These are phyloP conservation scores for Bolinopsis microptera DNA, from an alignment of 37 sponge, comb jelly and placozoan genomes.

Conservation along the genomic window DNA sequence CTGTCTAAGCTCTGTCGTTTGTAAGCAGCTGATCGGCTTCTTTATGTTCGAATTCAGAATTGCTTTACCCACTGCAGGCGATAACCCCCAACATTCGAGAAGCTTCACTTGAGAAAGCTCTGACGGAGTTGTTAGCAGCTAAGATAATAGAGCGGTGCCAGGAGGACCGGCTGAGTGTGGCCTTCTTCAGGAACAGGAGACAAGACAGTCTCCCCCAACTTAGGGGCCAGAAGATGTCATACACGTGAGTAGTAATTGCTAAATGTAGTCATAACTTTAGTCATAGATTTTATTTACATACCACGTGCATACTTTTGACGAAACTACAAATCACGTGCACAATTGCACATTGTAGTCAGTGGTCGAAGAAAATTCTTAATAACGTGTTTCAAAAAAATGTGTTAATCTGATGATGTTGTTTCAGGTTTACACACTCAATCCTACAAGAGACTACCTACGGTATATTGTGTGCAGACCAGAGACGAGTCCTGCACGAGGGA, in stretches of 20 bases:
- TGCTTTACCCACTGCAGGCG: no score
- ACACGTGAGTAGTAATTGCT: conserved; percentile 37
- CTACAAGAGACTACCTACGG: conserved; percentile 82
- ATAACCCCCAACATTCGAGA: conserved; percentile 58
- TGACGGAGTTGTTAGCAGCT: conserved; percentile 38
- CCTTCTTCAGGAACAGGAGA: conserved; percentile 63
- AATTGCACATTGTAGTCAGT: no score
- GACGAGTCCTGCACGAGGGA: conserved; percentile 74
- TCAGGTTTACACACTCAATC: conserved; percentile 82
- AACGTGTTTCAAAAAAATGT: no score
- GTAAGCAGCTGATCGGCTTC: no score
- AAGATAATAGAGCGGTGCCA: conserved; percentile 62
- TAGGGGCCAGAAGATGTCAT: background rate
- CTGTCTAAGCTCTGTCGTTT: no score
- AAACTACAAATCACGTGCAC: no score
- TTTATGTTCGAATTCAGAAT: no score
- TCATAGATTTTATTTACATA: background rate
- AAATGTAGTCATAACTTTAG: background rate
- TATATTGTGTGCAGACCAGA: conserved; percentile 79
- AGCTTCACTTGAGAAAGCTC: conserved; percentile 40
- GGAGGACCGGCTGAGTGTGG: conserved; percentile 48
- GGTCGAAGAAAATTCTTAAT: no score
- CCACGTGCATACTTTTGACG: no score
- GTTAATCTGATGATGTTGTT: no score
- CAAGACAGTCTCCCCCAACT: conserved; percentile 48